Conservation (phyloP, 37 sponge, comb jelly and placozoan genomes). For the Geodia barretti region DNA sequence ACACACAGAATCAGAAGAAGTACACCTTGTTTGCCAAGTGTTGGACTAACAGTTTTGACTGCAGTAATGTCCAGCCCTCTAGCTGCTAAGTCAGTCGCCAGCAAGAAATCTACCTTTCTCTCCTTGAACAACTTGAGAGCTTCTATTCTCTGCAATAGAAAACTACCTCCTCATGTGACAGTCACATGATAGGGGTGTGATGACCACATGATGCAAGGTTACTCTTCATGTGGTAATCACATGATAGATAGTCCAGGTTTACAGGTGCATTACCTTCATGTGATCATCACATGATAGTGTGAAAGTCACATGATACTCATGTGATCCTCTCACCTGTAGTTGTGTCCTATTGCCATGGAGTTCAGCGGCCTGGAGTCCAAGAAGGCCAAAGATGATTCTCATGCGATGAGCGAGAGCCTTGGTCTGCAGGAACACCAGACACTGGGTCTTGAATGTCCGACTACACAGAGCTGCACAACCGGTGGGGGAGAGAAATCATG, state of each 20-base stretch:
- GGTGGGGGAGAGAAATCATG: background rate
- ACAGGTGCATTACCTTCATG: too few species aligned
- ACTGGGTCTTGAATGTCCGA: slow-evolving; percentile 88
- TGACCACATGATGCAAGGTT: background rate
- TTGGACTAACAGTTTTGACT: slow-evolving; percentile 89
- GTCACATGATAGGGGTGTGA: background rate
- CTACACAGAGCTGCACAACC: slow-evolving; percentile 76
- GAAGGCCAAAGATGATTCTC: slow-evolving; percentile 84
- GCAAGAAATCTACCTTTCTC: slow-evolving; percentile 68
- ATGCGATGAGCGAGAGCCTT: slow-evolving; percentile 88
- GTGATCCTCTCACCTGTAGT: slow-evolving; percentile 59
- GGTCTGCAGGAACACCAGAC: slow-evolving; percentile 90
- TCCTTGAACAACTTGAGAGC: slow-evolving; percentile 89
- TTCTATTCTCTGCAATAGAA: slow-evolving; percentile 78
- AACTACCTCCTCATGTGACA: too few species aligned
- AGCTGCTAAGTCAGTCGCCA: slow-evolving; percentile 97
- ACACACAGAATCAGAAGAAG: background rate
- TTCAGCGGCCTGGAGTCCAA: slow-evolving; percentile 85
- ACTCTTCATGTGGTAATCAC: background rate
- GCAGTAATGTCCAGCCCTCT: slow-evolving; percentile 94
- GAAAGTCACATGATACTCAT: too few species aligned
- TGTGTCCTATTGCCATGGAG: slow-evolving; percentile 95
- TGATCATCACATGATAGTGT: background rate
- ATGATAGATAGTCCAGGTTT: background rate
- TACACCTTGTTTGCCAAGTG: background rate